Conservation (phyloP, 2,113 vertebrate genomes). For the Phycodurus eques region DNA sequence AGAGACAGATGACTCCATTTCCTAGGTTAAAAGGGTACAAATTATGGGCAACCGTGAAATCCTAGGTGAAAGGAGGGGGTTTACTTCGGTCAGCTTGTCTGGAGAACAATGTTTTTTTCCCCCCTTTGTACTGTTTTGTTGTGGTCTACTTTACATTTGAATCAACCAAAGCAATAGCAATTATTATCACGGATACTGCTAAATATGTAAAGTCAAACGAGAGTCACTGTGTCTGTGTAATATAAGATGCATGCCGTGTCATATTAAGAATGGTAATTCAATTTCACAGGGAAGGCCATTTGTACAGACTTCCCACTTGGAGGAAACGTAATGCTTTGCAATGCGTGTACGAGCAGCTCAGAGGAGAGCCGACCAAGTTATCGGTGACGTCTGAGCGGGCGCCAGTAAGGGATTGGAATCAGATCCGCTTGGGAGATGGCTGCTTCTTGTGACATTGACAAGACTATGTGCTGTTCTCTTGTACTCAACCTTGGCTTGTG, state of each 20-base stretch:
- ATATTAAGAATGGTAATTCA: constrained; percentile 62
- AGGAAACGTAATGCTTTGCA: background rate
- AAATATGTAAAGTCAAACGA: constrained; percentile 19
- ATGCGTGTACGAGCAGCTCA: too few relatives aligned
- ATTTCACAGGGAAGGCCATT: constrained; percentile 71
- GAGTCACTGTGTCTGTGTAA: constrained; percentile 13
- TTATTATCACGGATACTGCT: constrained; percentile 1
- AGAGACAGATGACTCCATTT: constrained; percentile 56
- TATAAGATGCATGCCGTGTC: constrained; percentile 48
- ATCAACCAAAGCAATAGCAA: constrained; percentile 21
- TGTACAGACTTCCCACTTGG: constrained; percentile 33
- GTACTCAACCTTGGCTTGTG: constrained; percentile 3
- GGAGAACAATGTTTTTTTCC: constrained; percentile 31
- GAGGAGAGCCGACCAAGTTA: constrained; percentile 24
- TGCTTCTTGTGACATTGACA: constrained; percentile 34
- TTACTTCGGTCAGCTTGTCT: constrained; percentile 40
- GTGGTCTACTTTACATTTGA: constrained; percentile 13
- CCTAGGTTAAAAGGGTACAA: constrained; percentile 54
- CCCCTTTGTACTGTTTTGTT: constrained; percentile 7
- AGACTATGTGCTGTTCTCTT: constrained; percentile 18
- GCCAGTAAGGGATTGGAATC: constrained; percentile 45
- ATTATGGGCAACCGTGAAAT: constrained; percentile 49
- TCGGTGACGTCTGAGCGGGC: constrained; percentile 41
- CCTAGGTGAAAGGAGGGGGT: constrained; percentile 21
- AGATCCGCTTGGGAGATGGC: constrained; percentile 48